phyloP scores from a whole-genome alignment of 2,113 vertebrate species.

The Holacanthus passer region DNA sequence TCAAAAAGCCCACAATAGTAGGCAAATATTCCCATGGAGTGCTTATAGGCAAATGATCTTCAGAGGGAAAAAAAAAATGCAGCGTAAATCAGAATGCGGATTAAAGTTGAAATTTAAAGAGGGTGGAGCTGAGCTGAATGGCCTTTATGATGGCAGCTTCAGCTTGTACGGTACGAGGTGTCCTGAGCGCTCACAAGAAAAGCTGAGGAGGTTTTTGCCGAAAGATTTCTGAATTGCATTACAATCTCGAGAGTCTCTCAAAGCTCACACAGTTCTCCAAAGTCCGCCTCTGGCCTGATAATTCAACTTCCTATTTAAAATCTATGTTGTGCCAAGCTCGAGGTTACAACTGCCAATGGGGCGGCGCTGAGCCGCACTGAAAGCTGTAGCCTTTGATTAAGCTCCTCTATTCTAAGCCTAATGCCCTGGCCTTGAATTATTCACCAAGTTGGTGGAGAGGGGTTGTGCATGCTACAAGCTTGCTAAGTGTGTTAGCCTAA shows the following conservation, averaged over 20 bases:
- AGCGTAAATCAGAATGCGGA: slow-evolving; percentile 31
- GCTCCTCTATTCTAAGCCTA: slow-evolving; percentile 77
- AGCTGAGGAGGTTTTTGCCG: slow-evolving; percentile 1
- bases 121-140: neutral
- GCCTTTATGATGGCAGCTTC: neutral
- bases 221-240: slow-evolving; percentile 46
- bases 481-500: slow-evolving; percentile 80
- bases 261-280: slow-evolving; percentile 35
- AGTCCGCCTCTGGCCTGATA: slow-evolving; percentile 60
- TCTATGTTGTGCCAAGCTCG: slow-evolving; percentile 57
- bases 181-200: slow-evolving; percentile 19
- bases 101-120: slow-evolving; percentile 27
- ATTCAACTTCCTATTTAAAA: slow-evolving; percentile 69
- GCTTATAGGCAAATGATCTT: slow-evolving; percentile 20
- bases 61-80: neutral
- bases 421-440: slow-evolving; percentile 80
- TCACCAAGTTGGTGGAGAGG: slow-evolving; percentile 73
- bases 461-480: slow-evolving; percentile 76
- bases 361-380: slow-evolving; percentile 66
- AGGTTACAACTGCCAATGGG: slow-evolving; percentile 68
- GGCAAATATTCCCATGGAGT: slow-evolving; percentile 20
- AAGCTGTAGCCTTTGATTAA: slow-evolving; percentile 81
- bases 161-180: slow-evolving; percentile 1
- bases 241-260: slow-evolving; percentile 48
- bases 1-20: slow-evolving; percentile 8